Evolutionary conservation across 2,888 invertebrate species (phyloP).

Genomic region (Volucella inanis): DNA sequence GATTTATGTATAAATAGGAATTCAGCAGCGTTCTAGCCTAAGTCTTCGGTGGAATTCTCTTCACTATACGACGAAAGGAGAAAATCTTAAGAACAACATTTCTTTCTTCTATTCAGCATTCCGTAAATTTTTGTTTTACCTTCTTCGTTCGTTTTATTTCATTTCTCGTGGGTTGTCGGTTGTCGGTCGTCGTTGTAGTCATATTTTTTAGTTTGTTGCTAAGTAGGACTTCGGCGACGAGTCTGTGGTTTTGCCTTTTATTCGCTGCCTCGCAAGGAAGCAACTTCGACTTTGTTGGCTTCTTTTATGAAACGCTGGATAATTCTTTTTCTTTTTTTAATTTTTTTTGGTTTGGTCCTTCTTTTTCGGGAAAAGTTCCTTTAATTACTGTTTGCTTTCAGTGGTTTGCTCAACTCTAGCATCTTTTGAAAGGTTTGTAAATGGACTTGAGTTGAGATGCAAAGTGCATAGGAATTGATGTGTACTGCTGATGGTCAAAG

Average conservation of each 20-base stretch:
- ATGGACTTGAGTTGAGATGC: conserved; percentile 4
- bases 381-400: conserved; percentile 74
- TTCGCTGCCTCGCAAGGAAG: conserved; percentile 32
- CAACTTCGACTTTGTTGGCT: conserved; percentile 66
- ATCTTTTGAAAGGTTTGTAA: conserved; percentile 60
- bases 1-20: conserved; percentile 68
- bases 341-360: conserved; percentile 11
- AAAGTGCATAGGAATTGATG: background rate
- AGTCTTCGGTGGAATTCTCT: conserved; percentile 28
- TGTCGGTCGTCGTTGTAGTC: conserved; percentile 3
- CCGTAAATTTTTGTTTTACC: conserved; percentile 43
- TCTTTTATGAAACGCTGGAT: conserved; percentile 56
- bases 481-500: conserved; percentile 9
- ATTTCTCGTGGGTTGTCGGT: background rate
- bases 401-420: conserved; percentile 65
- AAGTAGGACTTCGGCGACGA: conserved; percentile 57
- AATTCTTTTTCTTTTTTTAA: conserved; percentile 29
- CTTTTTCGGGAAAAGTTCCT: conserved; percentile 56
- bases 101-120: conserved; percentile 63
- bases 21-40: conserved; percentile 39
- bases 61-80: conserved; percentile 39
- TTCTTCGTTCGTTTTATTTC: conserved; percentile 5
- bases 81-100: conserved; percentile 65
- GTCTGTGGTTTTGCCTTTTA: conserved; percentile 57
- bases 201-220: conserved; percentile 40